Evolutionary conservation across 1,140 invertebrate species (phyloP), one percentile per base, ranked within the genome.

Genomic region (Scaptomyza hsui): DNA sequence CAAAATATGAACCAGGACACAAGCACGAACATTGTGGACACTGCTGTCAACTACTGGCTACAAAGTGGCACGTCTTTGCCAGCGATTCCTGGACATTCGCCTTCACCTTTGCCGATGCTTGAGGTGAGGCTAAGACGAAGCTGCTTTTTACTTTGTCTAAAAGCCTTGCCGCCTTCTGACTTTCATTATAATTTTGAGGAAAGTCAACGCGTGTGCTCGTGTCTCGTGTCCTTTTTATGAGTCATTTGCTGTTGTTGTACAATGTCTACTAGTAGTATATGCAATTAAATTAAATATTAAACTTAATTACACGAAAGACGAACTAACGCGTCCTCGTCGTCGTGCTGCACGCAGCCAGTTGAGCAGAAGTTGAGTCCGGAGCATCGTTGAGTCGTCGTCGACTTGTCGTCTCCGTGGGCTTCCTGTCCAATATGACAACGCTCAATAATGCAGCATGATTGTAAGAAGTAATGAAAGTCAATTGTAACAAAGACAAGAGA

Each of bases 231-330:
- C 60, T 81, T 86, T 85, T 85, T 86, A 83, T 80, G 81, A 57
- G 60, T 63, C 59, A 72, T 47, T 71, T 57, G 55, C 41, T 29
- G 39, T 37, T 49, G 39, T 48, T 44, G 44, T 15, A 24, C n/a
- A n/a, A n/a, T 51, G 47, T 72, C 52, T 47, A 48, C 53, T 51
- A 73, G 51, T 55, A 63, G 45, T 35, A 60, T 68, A 75, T 75
- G 86, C 88, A 89, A 89, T 89, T 89, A 89, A 89, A 88, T 89
- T 89, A 82, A 89, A 86, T 89, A 89, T 89, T 89, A 76, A 89
- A 89, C 86, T 78, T 89, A 89, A 89, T 89, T 89, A 86, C 78
- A 76, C 70, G 57, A 72, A n/a, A n/a, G n/a, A 69, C 56, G 70
- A 75, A 89, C 85, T 89, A 86, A 86, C 57, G 49, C 65, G 71